Base-by-base conservation (phyloP, 2,888 invertebrate species). In the Pilophorus perplexus region DNA sequence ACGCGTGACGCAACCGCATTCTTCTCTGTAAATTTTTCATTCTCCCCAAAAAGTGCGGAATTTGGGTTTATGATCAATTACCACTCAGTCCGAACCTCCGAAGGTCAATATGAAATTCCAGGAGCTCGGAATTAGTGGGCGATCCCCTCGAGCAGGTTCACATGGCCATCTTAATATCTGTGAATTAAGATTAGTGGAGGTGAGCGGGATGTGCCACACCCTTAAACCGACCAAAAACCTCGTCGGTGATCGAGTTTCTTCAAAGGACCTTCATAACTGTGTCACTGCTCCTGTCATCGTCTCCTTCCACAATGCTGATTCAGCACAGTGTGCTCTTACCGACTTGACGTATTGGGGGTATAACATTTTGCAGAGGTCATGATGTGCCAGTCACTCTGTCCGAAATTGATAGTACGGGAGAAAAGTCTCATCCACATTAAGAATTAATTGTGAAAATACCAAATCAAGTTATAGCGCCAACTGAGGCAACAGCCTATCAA, bases 221-320 rank as follows among this genome's bases (percentile, higher is more conserved):
- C 2, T 4, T n/a, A n/a, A n/a, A n/a, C 16, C 23, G 16, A 28
- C 33, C 52, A 14, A 27, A 52, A 52, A 2, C 20, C 52, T 6
- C 4, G n/a, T n/a, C n/a, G 14, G 14, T 3, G 42, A 8, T 28
- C 52, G 52, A 20, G 52, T 52, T 52, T 52, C 28, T 10, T 42
- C 33, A 22, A 48, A 48, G 42, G 52, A 52, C 52, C 52, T 52
- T 28, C 28, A n/a, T 52, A 52, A 28, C 27, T 52, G 52, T 28
- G 52, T 52, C 52, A 52, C 33, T 28, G 3, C 16, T n/a, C 14
- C 28, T 33, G 33, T 33, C 33, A 12, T 8, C 33, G 6, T 12
- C 33, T 33, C 33, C 33, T 33, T 33, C 12, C 33, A 33, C 33
- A 12, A 33, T 33, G n/a, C n/a, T n/a, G n/a, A n/a, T n/a, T n/a